A percentile compares a stretch with the other conserved stretches of the same genome.
These are phyloP conservation scores for Noctua fimbriata DNA, from an alignment of 2,888 invertebrate genomes.

Conservation along the genomic window DNA sequence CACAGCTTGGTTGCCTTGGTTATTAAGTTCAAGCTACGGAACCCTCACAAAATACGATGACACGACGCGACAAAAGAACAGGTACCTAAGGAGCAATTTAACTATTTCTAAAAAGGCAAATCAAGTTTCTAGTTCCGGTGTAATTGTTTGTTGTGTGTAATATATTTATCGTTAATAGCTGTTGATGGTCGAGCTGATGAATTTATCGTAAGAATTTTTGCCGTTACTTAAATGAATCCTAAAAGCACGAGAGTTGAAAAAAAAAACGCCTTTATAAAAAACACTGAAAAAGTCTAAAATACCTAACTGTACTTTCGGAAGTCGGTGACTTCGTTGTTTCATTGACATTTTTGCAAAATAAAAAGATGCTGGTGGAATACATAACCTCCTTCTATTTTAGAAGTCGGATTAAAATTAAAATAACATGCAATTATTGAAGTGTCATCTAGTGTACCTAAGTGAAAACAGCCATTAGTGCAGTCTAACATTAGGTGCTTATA, in stretches of 20 bases:
- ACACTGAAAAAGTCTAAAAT: too few relatives aligned
- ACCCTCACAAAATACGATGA: constrained; percentile 19
- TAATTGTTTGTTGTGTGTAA: constrained; percentile 26
- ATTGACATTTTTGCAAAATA: neutral
- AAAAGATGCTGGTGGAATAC: too few relatives aligned
- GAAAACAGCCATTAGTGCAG: neutral
- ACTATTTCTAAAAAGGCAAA: constrained; percentile 17
- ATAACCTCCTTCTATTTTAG: too few relatives aligned
- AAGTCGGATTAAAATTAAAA: neutral
- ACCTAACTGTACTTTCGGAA: too few relatives aligned
- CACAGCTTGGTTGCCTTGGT: neutral
- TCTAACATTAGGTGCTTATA: neutral
- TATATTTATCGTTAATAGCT: neutral
- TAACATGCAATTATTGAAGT: neutral
- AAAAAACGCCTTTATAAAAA: too few relatives aligned
- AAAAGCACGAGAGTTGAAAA: neutral
- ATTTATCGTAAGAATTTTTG: neutral
- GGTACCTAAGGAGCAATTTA: constrained; percentile 2
- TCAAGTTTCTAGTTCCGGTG: constrained; percentile 36
- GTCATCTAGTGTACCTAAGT: neutral
- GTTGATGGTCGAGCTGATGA: neutral
- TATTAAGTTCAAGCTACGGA: neutral
- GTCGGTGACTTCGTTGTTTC: too few relatives aligned
- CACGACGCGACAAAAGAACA: constrained; percentile 15
- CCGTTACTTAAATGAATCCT: neutral